phyloP scores from a whole-genome alignment of 2,888 invertebrate genomes.

The Ligdia adustata region DNA sequence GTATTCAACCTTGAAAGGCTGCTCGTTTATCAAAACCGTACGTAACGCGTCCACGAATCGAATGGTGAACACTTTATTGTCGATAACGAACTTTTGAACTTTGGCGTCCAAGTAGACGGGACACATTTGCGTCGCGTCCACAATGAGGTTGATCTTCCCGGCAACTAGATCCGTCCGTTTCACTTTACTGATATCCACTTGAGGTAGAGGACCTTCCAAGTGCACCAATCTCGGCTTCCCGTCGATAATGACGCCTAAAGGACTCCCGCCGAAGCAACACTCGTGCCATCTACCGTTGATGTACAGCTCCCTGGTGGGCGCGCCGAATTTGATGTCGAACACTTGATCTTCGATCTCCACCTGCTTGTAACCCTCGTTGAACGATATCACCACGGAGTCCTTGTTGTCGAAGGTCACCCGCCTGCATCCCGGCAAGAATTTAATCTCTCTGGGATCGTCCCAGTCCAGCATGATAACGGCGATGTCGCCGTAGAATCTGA shows the following conservation, averaged over 20 bases:
- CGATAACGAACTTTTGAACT: slow-evolving; percentile 90
- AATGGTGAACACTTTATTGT: slow-evolving; percentile 88
- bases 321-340: slow-evolving; percentile 93
- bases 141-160: slow-evolving; percentile 92
- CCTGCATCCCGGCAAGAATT: slow-evolving; percentile 91
- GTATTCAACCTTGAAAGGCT: slow-evolving; percentile 91
- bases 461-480: slow-evolving; percentile 93
- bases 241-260: slow-evolving; percentile 91
- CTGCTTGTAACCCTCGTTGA: slow-evolving; percentile 89
- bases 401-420: slow-evolving; percentile 90
- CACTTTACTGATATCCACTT: slow-evolving; percentile 93
- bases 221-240: slow-evolving; percentile 91
- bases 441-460: slow-evolving; percentile 93
- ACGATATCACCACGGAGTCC: slow-evolving; percentile 85
- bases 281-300: slow-evolving; percentile 96
- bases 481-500: slow-evolving; percentile 93
- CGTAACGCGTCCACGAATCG: slow-evolving; percentile 91
- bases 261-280: slow-evolving; percentile 95
- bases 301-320: slow-evolving; percentile 95
- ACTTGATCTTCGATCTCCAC: slow-evolving; percentile 89
- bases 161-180: slow-evolving; percentile 92
- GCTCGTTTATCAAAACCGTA: slow-evolving; percentile 91
- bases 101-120: slow-evolving; percentile 93
- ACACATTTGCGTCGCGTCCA: slow-evolving; percentile 91
- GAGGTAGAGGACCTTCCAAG: slow-evolving; percentile 95